Evolutionary conservation across 1,140 invertebrate species (phyloP), one percentile per base, ranked within the genome.

Genomic region (Acromyrmex heyeri): DNA sequence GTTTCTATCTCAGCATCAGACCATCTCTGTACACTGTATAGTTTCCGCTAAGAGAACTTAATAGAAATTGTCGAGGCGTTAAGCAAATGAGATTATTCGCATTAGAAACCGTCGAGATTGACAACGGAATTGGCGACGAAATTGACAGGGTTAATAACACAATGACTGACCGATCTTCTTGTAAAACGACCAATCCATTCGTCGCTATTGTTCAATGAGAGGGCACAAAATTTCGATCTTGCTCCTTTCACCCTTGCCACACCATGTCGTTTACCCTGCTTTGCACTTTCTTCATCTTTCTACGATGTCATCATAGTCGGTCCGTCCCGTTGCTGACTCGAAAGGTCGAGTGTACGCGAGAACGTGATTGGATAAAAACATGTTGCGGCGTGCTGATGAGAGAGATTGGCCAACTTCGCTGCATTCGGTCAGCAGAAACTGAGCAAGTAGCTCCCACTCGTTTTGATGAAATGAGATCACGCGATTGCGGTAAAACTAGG

Each of bases 11-110:
- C 34, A 16, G 27, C 38, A 24, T 38, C 30, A 38, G 34, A 3
- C 10, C n/a, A 44, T 16, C 8, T 16, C 24, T 64, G 24, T 24
- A 57, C 14, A 55, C 30, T 10, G 57, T 34, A 34, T 86, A 83
- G 61, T 59, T 50, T 77, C 88, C 55, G 38, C 53, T 73, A 55
- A 67, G 75, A 57, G 72, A 89, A 89, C 86, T 89, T 87, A 69
- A 44, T 67, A 69, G 79, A 87, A 87, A 85, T 89, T 87, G 53
- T 86, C 86, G 79, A 69, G 67, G 73, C 88, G 81, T 85, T 89
- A 75, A 53, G 65, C 86, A 44, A 44, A 87, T 86, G 73, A 59
- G 78, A 88, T 88, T 88, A 88, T 83, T 57, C 69, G 69, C 55
- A 55, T 83, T 83, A 75, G 69, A 75, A 75, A 83, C 86, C 24